phyloP scores from a whole-genome alignment of 2,113 vertebrate genomes.

The Morone chrysops region DNA sequence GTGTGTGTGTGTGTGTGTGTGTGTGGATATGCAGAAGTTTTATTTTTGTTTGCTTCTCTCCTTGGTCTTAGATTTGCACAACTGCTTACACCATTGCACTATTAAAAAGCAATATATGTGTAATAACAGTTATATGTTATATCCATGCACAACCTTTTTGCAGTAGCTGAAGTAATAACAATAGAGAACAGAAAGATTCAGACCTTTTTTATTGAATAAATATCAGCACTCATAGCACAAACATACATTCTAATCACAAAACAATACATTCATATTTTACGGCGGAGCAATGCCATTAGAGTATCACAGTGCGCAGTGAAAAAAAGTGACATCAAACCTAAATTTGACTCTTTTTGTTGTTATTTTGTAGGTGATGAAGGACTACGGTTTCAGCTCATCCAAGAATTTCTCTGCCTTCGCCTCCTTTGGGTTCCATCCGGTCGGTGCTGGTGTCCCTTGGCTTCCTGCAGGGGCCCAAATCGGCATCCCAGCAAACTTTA shows the following conservation, averaged over 20 bases:
- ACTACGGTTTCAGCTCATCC: slow-evolving; percentile 74
- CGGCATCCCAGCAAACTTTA: slow-evolving; percentile 92
- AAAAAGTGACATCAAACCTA: neutral
- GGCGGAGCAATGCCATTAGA: neutral
- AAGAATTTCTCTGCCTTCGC: slow-evolving; percentile 87
- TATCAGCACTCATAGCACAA: neutral
- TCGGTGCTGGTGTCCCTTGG: slow-evolving; percentile 91
- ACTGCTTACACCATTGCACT: neutral
- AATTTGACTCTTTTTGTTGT: neutral
- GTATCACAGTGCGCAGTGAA: neutral
- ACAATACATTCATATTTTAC: neutral
- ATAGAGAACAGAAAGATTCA: neutral
- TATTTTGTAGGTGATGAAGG: slow-evolving; percentile 82
- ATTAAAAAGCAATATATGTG: neutral
- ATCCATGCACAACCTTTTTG: neutral
- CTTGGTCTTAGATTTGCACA: neutral
- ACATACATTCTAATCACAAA: neutral
- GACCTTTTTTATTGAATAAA: neutral
- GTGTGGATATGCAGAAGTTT: neutral
- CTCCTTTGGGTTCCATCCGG: slow-evolving; percentile 90
- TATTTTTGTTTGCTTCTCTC: neutral
- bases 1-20: neutral
- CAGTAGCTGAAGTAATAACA: neutral
- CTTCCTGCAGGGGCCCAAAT: slow-evolving; percentile 88
- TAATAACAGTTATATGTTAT: neutral